A percentile compares a stretch with the other conserved stretches of the same genome.
phyloP scores from a whole-genome alignment of 2,888 invertebrate species.

The Cosmia trapezina region DNA sequence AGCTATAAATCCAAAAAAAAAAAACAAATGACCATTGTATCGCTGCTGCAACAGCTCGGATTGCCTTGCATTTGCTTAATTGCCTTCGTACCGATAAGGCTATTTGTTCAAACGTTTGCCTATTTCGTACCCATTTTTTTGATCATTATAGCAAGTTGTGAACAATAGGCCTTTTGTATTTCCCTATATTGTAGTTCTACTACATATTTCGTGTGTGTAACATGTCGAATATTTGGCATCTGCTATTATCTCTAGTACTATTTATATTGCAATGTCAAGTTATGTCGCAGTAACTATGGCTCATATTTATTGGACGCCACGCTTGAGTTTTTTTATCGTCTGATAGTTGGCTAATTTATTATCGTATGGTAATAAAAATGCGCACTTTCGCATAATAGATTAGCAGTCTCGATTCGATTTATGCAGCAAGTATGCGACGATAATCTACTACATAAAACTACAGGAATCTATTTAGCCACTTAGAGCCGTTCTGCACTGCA shows the following conservation, averaged over 20 bases:
- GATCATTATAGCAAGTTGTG: neutral
- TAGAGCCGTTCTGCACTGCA: no score
- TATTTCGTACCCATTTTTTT: neutral
- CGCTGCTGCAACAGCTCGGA: neutral
- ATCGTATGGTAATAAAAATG: conserved; percentile 15
- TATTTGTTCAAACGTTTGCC: neutral
- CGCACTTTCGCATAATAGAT: conserved; percentile 10
- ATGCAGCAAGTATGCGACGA: neutral
- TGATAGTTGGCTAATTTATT: conserved; percentile 14
- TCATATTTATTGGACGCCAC: conserved; percentile 15
- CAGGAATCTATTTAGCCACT: no score
- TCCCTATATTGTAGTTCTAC: neutral
- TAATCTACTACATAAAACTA: neutral
- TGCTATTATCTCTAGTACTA: conserved; percentile 21
- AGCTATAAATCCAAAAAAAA: neutral
- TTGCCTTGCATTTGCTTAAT: neutral
- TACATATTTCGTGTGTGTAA: conserved; percentile 20
- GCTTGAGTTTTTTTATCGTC: neutral
- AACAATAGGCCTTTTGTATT: conserved; percentile 16
- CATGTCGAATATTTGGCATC: conserved; percentile 49
- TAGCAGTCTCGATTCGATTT: neutral
- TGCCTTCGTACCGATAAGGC: neutral
- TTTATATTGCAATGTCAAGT: conserved; percentile 45
- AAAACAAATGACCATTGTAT: neutral
- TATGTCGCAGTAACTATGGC: conserved; percentile 24